phyloP scores from a whole-genome alignment of 2,888 invertebrate species.

The Nomada hirtipes region DNA sequence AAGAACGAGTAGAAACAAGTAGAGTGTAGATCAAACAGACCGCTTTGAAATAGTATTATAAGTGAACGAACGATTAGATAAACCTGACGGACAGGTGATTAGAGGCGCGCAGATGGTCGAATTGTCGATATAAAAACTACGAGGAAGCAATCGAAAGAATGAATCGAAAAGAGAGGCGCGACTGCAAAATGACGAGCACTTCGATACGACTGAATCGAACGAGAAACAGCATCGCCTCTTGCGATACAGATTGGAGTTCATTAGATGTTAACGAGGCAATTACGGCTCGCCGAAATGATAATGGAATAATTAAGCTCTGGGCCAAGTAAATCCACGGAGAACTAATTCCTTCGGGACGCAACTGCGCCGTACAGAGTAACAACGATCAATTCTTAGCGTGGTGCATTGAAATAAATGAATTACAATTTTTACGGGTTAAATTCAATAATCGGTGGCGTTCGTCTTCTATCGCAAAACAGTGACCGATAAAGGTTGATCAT shows the following conservation, averaged over 20 bases:
- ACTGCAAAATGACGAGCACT: constrained; percentile 6
- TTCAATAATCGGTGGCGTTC: too few species aligned
- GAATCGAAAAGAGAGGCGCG: background rate
- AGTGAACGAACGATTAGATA: constrained; percentile 40
- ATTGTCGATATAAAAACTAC: background rate
- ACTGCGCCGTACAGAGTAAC: background rate
- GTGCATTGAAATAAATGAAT: too few species aligned
- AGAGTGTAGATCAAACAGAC: constrained; percentile 43
- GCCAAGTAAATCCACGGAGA: constrained; percentile 47
- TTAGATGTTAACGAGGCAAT: constrained; percentile 67
- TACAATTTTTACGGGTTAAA: too few species aligned
- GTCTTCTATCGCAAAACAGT: too few species aligned
- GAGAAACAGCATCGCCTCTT: constrained; percentile 46
- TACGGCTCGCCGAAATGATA: constrained; percentile 59
- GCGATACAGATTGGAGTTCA: constrained; percentile 59
- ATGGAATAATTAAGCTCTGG: constrained; percentile 59
- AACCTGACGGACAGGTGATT: constrained; percentile 1
- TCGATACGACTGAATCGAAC: constrained; percentile 44
- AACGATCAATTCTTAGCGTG: background rate
- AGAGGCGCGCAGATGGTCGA: constrained; percentile 34
- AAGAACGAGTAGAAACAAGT: constrained; percentile 14
- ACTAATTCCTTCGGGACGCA: constrained; percentile 10
- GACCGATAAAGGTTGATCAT: background rate
- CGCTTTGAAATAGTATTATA: constrained; percentile 37
- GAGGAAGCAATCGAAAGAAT: background rate